Evolutionary conservation across 2,797 vertebrate genomes (phyloP).

Genomic region (Hemibagrus guttatus): DNA sequence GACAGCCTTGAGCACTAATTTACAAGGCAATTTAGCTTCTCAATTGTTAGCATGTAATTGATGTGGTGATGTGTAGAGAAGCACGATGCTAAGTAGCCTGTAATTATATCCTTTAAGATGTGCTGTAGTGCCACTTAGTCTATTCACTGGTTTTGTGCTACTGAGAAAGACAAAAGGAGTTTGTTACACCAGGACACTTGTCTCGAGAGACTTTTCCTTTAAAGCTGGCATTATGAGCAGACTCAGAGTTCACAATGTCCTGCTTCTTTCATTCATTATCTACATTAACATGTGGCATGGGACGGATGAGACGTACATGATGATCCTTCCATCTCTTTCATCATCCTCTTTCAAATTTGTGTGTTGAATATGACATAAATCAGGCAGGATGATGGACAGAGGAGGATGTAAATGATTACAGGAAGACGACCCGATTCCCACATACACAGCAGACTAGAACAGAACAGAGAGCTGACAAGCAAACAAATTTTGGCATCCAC

Average conservation of each 20-base stretch:
- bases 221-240: background rate
- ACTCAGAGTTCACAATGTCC: background rate
- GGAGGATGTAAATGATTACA: background rate
- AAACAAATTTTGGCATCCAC: background rate
- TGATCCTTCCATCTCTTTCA: background rate
- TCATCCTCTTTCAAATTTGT: background rate
- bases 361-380: background rate
- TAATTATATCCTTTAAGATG: constrained; percentile 26
- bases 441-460: background rate
- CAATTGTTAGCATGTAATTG: constrained; percentile 15
- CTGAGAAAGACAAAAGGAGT: background rate
- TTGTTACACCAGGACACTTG: background rate
- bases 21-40: constrained; percentile 8
- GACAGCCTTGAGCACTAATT: constrained; percentile 3
- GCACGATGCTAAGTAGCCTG: background rate
- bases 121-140: constrained; percentile 2
- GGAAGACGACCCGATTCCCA: background rate
- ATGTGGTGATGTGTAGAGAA: background rate
- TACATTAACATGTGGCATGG: background rate
- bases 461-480: background rate
- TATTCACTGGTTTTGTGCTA: background rate
- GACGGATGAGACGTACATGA: too few species aligned
- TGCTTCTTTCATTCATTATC: background rate
- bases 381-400: background rate
- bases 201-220: background rate